Evolutionary conservation across 2,113 vertebrate genomes (phyloP).

Genomic region (Gadus macrocephalus): DNA sequence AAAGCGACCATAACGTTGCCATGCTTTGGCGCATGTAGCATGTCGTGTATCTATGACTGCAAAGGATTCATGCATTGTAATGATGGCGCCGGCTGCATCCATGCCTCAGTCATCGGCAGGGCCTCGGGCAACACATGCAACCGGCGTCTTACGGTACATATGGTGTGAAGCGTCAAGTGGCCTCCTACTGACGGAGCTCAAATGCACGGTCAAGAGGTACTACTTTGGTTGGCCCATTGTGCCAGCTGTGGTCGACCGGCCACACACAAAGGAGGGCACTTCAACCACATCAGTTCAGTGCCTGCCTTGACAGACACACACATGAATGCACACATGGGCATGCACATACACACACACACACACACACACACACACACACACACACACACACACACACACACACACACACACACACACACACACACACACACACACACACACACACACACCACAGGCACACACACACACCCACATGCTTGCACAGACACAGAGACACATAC

Average conservation of each 20-base stretch:
- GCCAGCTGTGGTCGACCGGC: slow-evolving; percentile 41
- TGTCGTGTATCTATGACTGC: no score
- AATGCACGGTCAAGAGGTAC: slow-evolving; percentile 40
- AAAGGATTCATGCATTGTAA: no score
- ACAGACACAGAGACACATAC: slow-evolving; percentile 35
- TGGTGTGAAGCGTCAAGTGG: slow-evolving; percentile 25
- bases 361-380: slow-evolving; percentile 29
- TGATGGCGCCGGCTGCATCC: no score
- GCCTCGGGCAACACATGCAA: no score
- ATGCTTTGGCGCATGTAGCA: no score
- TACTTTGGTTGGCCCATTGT: slow-evolving; percentile 34
- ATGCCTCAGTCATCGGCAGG: no score
- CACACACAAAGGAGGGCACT: slow-evolving; percentile 57
- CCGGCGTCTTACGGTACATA: neutral
- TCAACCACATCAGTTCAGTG: slow-evolving; percentile 29
- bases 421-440: slow-evolving; percentile 5
- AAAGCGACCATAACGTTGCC: no score
- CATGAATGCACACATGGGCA: neutral
- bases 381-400: slow-evolving; percentile 14
- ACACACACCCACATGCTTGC: slow-evolving; percentile 15
- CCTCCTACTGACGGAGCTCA: slow-evolving; percentile 34
- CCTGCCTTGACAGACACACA: neutral
- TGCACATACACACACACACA: slow-evolving; percentile 24
- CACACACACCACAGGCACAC: slow-evolving; percentile 17
- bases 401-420: slow-evolving; percentile 18